Evolutionary conservation across 2,888 invertebrate species (phyloP).

Genomic region (Drosophila nigritarsus): DNA sequence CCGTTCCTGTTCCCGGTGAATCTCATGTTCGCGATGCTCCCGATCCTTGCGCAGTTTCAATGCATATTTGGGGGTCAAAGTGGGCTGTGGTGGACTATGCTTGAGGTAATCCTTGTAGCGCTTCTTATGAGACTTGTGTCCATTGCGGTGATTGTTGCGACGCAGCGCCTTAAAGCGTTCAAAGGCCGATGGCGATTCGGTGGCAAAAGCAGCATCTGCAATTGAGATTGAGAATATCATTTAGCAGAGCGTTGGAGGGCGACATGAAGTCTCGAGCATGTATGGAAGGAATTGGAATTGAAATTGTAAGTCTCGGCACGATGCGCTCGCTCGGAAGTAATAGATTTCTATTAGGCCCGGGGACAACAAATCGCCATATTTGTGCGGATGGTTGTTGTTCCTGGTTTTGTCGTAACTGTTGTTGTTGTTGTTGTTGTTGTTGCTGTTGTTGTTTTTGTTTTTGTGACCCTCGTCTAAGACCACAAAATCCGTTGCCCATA

Average conservation of each 20-base stretch:
- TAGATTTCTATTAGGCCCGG: constrained; percentile 69
- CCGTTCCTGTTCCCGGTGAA: constrained; percentile 8
- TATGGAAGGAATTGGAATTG: constrained; percentile 14
- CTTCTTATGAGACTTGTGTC: constrained; percentile 84
- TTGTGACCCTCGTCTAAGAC: constrained; percentile 49
- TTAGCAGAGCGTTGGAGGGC: neutral
- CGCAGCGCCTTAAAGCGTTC: constrained; percentile 81
- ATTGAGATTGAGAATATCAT: constrained; percentile 15
- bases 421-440: constrained; percentile 24
- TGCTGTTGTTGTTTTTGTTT: constrained; percentile 26
- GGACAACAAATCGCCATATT: constrained; percentile 57
- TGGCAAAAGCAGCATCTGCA: constrained; percentile 38
- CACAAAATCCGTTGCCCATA: constrained; percentile 61
- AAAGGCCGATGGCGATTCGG: constrained; percentile 67
- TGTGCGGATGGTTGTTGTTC: constrained; percentile 14
- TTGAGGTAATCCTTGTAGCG: constrained; percentile 82
- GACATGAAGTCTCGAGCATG: neutral
- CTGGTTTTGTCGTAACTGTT: constrained; percentile 14
- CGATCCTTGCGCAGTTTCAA: constrained; percentile 42
- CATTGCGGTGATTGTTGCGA: constrained; percentile 78
- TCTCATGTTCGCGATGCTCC: constrained; percentile 19
- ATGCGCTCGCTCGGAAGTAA: constrained; percentile 69
- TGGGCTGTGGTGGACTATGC: constrained; percentile 30
- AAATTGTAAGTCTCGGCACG: constrained; percentile 64
- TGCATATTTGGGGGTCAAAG: constrained; percentile 31